Evolutionary conservation across 2,113 vertebrate genomes (phyloP).

Genomic region (Phocoena sinus): DNA sequence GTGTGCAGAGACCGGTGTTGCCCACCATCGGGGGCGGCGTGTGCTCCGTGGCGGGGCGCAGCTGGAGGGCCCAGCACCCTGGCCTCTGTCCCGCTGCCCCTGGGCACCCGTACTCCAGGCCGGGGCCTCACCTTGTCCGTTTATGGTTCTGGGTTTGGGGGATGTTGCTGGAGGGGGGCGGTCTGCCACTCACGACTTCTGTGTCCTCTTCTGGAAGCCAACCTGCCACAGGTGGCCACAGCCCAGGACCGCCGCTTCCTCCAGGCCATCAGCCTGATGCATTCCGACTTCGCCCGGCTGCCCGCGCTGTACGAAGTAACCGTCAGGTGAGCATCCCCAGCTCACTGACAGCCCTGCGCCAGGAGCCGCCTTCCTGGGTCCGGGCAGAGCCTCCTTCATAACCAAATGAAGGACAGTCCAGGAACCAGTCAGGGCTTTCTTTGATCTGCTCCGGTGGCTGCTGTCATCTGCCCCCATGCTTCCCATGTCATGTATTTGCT

Average conservation of each 20-base stretch:
- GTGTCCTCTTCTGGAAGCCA: conserved; percentile 79
- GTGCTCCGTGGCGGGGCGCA: background rate
- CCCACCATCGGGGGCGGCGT: fast-evolving
- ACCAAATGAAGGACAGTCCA: background rate
- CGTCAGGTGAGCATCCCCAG: conserved; percentile 83
- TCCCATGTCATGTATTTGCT: background rate
- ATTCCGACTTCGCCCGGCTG: conserved; percentile 86
- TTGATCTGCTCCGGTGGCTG: background rate
- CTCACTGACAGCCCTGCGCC: fast-evolving
- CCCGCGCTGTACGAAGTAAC: conserved; percentile 88
- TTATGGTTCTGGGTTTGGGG: background rate
- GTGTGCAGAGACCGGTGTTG: fast-evolving
- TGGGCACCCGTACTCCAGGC: fast-evolving
- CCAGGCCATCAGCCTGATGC: conserved; percentile 87
- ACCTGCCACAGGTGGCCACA: conserved; percentile 78
- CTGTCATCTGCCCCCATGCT: fast-evolving
- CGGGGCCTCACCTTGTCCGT: fast-evolving
- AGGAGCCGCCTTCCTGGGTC: fast-evolving
- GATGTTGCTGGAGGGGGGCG: fast-evolving
- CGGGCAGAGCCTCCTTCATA: background rate
- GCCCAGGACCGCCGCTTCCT: conserved; percentile 87
- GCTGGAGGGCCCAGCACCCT: background rate
- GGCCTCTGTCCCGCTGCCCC: background rate
- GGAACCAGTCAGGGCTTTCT: background rate
- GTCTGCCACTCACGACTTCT: background rate